phyloP scores from a whole-genome alignment of 2,113 vertebrate species.

The Ascaphus truei region DNA sequence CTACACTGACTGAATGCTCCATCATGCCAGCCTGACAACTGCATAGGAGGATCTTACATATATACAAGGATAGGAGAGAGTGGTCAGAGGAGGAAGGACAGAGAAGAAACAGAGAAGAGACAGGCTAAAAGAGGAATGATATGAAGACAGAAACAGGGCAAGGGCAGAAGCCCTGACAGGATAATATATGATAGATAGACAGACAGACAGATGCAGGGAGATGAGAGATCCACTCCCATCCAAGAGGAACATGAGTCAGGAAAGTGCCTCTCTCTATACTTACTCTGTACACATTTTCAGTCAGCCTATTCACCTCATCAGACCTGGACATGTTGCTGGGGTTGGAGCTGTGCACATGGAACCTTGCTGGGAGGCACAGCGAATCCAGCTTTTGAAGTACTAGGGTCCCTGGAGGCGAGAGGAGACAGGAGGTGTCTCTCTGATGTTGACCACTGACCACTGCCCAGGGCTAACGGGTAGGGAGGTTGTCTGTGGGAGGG shows the following conservation, averaged over 20 bases:
- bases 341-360: conserved; percentile 15
- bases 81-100: too few species aligned
- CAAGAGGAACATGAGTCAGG: too few species aligned
- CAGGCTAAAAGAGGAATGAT: too few species aligned
- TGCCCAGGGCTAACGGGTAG: background rate
- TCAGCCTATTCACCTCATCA: conserved; percentile 81
- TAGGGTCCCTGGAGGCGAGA: conserved; percentile 2
- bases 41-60: too few species aligned
- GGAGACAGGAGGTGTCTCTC: conserved; percentile 9
- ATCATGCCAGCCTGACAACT: too few species aligned
- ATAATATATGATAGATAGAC: background rate
- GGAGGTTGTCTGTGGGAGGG: background rate
- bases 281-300: conserved; percentile 79
- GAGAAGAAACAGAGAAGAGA: too few species aligned
- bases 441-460: conserved; percentile 20
- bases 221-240: too few species aligned
- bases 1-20: background rate
- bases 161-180: too few species aligned
- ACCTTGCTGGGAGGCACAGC: background rate
- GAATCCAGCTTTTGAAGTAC: conserved; percentile 3
- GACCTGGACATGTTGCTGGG: conserved; percentile 70
- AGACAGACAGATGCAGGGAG: background rate
- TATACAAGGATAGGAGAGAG: too few species aligned
- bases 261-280: background rate
- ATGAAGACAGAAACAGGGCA: too few species aligned